A percentile compares a stretch with the other conserved stretches of the same genome.
phyloP scores from a whole-genome alignment of 2,888 invertebrate genomes.

The Schizotus pectinicornis region DNA sequence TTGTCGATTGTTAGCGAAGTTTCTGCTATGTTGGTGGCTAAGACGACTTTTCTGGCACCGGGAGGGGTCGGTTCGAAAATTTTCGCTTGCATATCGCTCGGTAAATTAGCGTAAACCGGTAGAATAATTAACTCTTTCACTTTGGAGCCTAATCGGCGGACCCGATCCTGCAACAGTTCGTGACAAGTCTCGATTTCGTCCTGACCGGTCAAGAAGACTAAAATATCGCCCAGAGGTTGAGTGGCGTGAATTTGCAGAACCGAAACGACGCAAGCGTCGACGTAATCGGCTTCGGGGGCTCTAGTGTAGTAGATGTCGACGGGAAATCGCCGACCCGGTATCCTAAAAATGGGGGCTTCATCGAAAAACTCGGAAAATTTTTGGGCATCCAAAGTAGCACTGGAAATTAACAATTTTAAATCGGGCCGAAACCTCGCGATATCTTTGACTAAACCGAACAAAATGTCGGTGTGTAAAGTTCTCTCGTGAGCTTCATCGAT shows the following conservation, averaged over 20 bases:
- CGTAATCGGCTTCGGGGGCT: slow-evolving; percentile 98
- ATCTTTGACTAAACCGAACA: slow-evolving; percentile 97
- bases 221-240: slow-evolving; percentile 92
- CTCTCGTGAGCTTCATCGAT: slow-evolving; percentile 99
- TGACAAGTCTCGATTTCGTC: slow-evolving; percentile 91
- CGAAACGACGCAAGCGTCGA: slow-evolving; percentile 97
- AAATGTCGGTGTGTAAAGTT: slow-evolving; percentile 96
- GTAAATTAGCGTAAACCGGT: slow-evolving; percentile 97
- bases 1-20: slow-evolving; percentile 99
- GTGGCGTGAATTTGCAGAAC: slow-evolving; percentile 98
- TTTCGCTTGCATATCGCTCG: slow-evolving; percentile 98
- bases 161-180: slow-evolving; percentile 88
- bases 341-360: slow-evolving; percentile 96
- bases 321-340: slow-evolving; percentile 93
- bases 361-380: slow-evolving; percentile 99
- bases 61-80: slow-evolving; percentile 98
- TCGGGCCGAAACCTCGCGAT: slow-evolving; percentile 89
- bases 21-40: slow-evolving; percentile 99
- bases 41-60: slow-evolving; percentile 93
- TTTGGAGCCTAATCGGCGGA: slow-evolving; percentile 90
- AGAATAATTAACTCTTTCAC: slow-evolving; percentile 90
- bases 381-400: slow-evolving; percentile 96
- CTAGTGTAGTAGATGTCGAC: slow-evolving; percentile 99
- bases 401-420: slow-evolving; percentile 94
- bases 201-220: slow-evolving; percentile 95